A percentile compares a stretch with the other conserved stretches of the same genome.
Conservation (phyloP, 2,797 vertebrate species). For the Tympanoctomys barrerae region DNA sequence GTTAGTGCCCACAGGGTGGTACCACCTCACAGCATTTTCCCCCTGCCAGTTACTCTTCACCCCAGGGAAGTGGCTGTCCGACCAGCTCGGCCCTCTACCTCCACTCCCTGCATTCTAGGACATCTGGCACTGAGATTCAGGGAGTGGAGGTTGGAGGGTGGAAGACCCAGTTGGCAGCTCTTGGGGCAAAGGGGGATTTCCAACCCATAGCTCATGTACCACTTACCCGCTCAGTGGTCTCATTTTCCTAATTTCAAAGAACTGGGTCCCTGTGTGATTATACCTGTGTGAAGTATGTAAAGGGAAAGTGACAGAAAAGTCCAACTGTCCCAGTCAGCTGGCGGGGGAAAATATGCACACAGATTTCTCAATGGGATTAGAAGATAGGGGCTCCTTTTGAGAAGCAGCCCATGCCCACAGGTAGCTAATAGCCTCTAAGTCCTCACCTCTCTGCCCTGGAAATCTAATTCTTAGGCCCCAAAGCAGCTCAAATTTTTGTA, state of each 20-base stretch:
- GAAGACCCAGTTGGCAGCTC: background rate
- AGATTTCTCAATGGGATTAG: background rate
- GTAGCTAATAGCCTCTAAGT: background rate
- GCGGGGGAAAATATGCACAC: background rate
- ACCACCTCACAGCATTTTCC: background rate
- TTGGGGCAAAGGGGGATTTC: background rate
- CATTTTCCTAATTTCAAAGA: slow-evolving; percentile 98
- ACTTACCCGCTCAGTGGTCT: slow-evolving; percentile 97
- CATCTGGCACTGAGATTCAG: background rate
- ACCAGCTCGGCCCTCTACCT: background rate
- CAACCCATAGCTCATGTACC: slow-evolving; percentile 27
- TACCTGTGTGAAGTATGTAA: slow-evolving; percentile 91
- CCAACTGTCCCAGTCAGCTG: background rate
- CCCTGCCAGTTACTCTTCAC: background rate
- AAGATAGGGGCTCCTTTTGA: background rate
- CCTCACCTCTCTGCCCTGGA: background rate
- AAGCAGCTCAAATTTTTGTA: background rate
- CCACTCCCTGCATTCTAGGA: background rate
- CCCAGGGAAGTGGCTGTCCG: background rate
- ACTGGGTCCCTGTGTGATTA: slow-evolving; percentile 99
- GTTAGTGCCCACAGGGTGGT: background rate
- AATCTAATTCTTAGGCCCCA: background rate
- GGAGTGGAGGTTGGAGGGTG: background rate
- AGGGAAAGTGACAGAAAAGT: slow-evolving; percentile 81
- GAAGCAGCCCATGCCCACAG: background rate